These are phyloP conservation scores for Plagodis pulveraria DNA, from an alignment of 2,888 invertebrate species.

Conservation along the genomic window DNA sequence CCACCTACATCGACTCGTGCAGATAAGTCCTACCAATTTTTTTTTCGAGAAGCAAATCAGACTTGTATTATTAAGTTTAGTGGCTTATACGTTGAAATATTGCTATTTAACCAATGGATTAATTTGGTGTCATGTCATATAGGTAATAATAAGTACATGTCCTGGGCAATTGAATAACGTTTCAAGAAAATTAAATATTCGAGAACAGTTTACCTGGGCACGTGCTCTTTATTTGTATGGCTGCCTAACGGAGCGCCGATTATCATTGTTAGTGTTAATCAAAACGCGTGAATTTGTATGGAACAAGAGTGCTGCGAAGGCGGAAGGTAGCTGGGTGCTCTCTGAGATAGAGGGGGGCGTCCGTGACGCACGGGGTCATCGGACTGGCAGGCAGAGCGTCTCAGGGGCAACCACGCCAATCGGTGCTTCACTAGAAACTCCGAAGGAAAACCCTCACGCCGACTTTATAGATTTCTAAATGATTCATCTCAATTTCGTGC, in stretches of 20 bases:
- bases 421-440: constrained; percentile 47
- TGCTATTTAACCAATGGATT: no score
- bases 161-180: background rate
- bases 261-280: constrained; percentile 52
- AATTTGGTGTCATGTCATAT: no score
- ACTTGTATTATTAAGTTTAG: no score
- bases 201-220: constrained; percentile 19
- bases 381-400: constrained; percentile 48
- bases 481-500: constrained; percentile 44
- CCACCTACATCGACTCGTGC: no score
- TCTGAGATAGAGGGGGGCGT: constrained; percentile 37
- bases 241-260: constrained; percentile 42
- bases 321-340: constrained; percentile 42
- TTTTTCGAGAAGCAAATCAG: no score
- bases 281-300: constrained; percentile 52
- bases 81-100: no score
- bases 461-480: constrained; percentile 39
- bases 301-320: constrained; percentile 43
- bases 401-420: constrained; percentile 33
- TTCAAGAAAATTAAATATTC: constrained; percentile 26
- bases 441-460: constrained; percentile 49
- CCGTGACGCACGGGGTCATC: constrained; percentile 57
- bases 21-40: no score
- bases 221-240: constrained; percentile 45
- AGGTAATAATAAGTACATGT: no score